Evolutionary conservation across 2,888 invertebrate genomes (phyloP).

Genomic region (Aspidiotus destructor): DNA sequence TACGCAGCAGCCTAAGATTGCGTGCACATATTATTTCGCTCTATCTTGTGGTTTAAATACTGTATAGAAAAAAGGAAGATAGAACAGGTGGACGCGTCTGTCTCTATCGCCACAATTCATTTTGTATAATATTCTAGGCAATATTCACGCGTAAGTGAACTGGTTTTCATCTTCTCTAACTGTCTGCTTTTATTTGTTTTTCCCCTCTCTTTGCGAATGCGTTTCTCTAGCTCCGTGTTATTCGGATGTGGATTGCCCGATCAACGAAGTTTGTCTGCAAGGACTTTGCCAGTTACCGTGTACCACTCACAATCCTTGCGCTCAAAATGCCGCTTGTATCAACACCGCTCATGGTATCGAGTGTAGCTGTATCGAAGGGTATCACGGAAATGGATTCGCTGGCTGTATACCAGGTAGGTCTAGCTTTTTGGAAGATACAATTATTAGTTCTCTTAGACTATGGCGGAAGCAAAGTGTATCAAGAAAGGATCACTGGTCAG

Average conservation of each 20-base stretch:
- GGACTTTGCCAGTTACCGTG: constrained; percentile 78
- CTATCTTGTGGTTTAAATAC: no score
- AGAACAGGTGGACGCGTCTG: no score
- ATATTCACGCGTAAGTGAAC: not conserved
- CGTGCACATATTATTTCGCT: no score
- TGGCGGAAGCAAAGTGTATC: no score
- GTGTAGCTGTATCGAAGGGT: constrained; percentile 76
- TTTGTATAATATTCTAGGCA: no score
- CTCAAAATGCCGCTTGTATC: constrained; percentile 71
- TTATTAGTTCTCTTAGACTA: no score
- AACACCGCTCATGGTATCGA: constrained; percentile 79
- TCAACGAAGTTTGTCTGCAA: constrained; percentile 78
- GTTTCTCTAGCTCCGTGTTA: constrained; percentile 65
- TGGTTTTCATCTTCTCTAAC: constrained; percentile 34
- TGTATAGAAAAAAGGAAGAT: no score
- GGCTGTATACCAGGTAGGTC: constrained; percentile 66
- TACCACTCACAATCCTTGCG: constrained; percentile 73
- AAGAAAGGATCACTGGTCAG: no score
- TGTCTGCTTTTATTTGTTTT: not conserved
- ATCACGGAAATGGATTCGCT: constrained; percentile 74
- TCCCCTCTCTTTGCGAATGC: constrained; percentile 25
- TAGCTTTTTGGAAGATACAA: no score
- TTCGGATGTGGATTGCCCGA: constrained; percentile 71
- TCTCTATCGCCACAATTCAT: no score
- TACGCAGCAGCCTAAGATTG: no score